Evolutionary conservation across 2,113 vertebrate genomes (phyloP), one percentile per base, ranked within the genome.

Genomic region (Bubo blakistoni): DNA sequence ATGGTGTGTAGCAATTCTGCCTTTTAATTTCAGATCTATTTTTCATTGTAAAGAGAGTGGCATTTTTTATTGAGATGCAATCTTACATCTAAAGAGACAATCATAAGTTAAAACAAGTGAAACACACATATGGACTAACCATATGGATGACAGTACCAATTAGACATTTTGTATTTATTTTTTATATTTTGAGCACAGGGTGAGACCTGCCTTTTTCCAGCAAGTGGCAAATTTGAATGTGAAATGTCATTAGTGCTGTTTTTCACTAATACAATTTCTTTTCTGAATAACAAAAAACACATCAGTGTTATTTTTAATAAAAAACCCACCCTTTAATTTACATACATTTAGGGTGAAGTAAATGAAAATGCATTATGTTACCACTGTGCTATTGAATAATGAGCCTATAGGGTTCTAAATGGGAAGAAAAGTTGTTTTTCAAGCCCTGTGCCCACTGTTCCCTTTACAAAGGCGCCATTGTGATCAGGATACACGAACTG

Each of bases 261-360:
- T 92, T 97, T 96, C 97, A 94, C 95, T 92, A 95, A 97, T 88
- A 96, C 92, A 71, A 94, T 95, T 97, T 93, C 97, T 97, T 96
- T 97, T 98, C 97, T 96, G 97, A 98, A 96, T 97, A 98, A 98
- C 97, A 98, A 98, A 98, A 97, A 98, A 97, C 97, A 97, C 97
- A 98, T 98, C 97, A 93, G 97, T 97, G 97, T 98, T 98, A 98
- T 98, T 98, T 98, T 98, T 98, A 98, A 98, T 98, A 98, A 97
- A 98, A 98, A 98, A 97, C 8, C 20, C 92, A 98, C 98, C 97
- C 98, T 98, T 98, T 97, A 98, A 98, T 98, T 98, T 98, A 98
- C 98, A 98, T 98, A 98, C 96, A 97, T 98, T 98, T 98, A 98
- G 97, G 96, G 90, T 97, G 94, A 97, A 98, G 96, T 98, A 98